These are phyloP conservation scores for Scolopax rusticola DNA, from an alignment of 2,797 vertebrate genomes.

Conservation along the genomic window DNA sequence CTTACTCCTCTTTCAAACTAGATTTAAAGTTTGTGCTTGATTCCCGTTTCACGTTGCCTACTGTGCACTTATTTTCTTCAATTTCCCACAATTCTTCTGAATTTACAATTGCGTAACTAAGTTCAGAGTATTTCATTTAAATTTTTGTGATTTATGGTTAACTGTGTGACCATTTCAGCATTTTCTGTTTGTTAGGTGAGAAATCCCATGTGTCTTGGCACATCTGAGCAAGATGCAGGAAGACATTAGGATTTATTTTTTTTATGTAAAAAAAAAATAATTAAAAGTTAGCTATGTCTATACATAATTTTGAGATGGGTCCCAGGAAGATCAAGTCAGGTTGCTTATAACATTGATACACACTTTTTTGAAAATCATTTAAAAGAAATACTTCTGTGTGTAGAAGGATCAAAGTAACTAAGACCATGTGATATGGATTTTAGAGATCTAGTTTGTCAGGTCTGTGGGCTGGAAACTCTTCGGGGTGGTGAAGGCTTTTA, in stretches of 20 bases:
- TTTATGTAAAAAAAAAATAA: neutral
- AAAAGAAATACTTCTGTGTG: neutral
- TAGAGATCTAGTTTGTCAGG: neutral
- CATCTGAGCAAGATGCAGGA: neutral
- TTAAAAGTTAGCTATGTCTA: neutral
- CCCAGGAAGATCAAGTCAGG: neutral
- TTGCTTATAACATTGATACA: neutral
- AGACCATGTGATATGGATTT: neutral
- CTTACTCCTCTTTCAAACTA: neutral
- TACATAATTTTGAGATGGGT: neutral
- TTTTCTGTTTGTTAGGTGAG: neutral
- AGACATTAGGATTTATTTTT: neutral
- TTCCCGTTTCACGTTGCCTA: neutral
- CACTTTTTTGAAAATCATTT: neutral
- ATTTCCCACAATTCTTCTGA: neutral
- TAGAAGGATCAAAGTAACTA: neutral
- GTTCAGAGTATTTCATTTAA: neutral
- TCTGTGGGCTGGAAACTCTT: neutral
- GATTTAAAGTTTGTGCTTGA: neutral
- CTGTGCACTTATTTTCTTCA: neutral
- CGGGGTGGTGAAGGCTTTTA: neutral
- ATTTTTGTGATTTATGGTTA: neutral
- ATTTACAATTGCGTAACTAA: neutral
- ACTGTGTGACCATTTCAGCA: neutral
- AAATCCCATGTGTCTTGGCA: neutral